phyloP scores from a whole-genome alignment of 2,113 vertebrate genomes.

The Zosterops japonicus region DNA sequence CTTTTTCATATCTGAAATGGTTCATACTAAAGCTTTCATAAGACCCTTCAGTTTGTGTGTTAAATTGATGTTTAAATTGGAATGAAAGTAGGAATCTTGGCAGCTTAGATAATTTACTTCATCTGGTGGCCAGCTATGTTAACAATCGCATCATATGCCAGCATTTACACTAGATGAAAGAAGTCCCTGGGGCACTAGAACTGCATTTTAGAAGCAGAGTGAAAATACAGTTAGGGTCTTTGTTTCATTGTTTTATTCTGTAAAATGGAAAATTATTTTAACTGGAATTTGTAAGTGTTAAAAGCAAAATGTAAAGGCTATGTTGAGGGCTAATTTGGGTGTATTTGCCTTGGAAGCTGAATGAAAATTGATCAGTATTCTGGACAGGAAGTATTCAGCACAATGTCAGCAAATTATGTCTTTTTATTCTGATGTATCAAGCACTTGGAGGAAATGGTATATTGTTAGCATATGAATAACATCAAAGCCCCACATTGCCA shows the following conservation, averaged over 20 bases:
- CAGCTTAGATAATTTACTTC: conserved; percentile 82
- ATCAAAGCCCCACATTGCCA: conserved; percentile 67
- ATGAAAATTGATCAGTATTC: conserved; percentile 70
- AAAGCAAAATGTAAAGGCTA: conserved; percentile 66
- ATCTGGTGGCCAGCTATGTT: conserved; percentile 84
- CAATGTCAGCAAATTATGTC: conserved; percentile 72
- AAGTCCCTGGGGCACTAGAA: conserved; percentile 72
- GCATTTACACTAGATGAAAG: conserved; percentile 79
- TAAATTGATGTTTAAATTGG: conserved; percentile 83
- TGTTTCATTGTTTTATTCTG: conserved; percentile 73
- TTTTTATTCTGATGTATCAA: conserved; percentile 71
- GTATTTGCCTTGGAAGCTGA: conserved; percentile 46
- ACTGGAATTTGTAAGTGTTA: conserved; percentile 69
- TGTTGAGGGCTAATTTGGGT: conserved; percentile 33
- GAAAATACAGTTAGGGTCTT: conserved; percentile 73
- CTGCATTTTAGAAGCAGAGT: conserved; percentile 65
- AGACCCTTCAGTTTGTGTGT: conserved; percentile 79
- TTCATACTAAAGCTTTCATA: conserved; percentile 78
- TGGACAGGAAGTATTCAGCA: conserved; percentile 43
- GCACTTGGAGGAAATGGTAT: conserved; percentile 67
- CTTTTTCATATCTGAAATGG: conserved; percentile 70
- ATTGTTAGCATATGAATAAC: conserved; percentile 78
- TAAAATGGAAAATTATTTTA: conserved; percentile 78
- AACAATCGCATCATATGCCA: conserved; percentile 80
- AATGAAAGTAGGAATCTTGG: conserved; percentile 78